Evolutionary conservation across 2,113 vertebrate genomes (phyloP).

Genomic region (Taxidea taxus): DNA sequence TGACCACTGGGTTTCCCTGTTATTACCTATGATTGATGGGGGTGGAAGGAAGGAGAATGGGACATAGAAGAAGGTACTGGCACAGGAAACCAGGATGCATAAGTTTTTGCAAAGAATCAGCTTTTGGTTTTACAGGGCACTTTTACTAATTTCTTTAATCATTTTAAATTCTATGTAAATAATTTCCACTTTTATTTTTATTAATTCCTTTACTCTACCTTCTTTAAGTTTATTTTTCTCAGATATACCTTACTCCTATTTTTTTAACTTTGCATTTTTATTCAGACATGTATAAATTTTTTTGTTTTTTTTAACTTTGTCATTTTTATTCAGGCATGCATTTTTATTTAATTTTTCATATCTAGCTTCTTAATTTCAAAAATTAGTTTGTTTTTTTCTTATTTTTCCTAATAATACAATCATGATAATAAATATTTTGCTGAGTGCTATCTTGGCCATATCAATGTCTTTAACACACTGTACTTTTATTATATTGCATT

Average conservation of each 20-base stretch:
- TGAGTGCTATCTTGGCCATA: neutral
- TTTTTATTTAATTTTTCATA: neutral
- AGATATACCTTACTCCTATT: neutral
- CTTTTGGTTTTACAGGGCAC: neutral
- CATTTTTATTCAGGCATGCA: neutral
- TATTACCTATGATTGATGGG: neutral
- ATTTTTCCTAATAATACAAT: slow-evolving; percentile 29
- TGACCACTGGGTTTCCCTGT: neutral
- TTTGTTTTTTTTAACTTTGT: neutral
- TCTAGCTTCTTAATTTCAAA: slow-evolving; percentile 44
- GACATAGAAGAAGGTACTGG: neutral
- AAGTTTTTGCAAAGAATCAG: neutral
- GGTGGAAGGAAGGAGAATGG: neutral
- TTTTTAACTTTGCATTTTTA: too few species aligned
- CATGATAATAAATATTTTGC: slow-evolving; percentile 31
- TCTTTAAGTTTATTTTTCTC: slow-evolving; percentile 46
- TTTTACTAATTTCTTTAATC: neutral
- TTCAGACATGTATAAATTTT: too few species aligned
- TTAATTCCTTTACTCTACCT: neutral
- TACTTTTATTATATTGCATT: neutral
- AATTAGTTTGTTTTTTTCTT: neutral
- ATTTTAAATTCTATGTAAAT: neutral
- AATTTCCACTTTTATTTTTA: slow-evolving; percentile 46
- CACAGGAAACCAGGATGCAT: neutral
- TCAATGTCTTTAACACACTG: neutral